Percentiles rank a stretch among this genome's conserved stretches.
Conservation (phyloP, 2,888 invertebrate species). For the Sialis fuliginosa region DNA sequence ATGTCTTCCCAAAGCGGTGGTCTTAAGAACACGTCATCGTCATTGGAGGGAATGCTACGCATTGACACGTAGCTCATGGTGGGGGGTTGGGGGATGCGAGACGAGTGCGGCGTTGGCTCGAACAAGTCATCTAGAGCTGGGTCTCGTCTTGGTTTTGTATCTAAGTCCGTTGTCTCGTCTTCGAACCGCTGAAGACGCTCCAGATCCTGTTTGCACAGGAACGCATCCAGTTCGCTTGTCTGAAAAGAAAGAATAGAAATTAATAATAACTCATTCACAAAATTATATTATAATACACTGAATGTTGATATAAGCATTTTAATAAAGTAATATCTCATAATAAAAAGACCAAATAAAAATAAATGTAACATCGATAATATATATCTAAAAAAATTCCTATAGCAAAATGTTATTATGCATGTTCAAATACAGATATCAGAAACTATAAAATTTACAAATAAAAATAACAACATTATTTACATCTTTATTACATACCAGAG, state of each 20-base stretch:
- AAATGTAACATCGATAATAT: too few species aligned
- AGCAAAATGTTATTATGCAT: too few species aligned
- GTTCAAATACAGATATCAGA: too few species aligned
- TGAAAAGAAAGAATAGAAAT: conserved; percentile 23
- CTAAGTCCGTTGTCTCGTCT: conserved; percentile 29
- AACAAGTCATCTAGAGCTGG: conserved; percentile 51
- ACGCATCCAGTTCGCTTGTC: conserved; percentile 64
- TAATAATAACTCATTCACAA: too few species aligned
- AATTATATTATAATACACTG: too few species aligned
- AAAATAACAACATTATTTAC: too few species aligned
- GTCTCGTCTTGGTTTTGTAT: conserved; percentile 34
- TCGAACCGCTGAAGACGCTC: conserved; percentile 41
- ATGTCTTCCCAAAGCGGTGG: conserved; percentile 87
- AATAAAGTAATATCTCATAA: too few species aligned
- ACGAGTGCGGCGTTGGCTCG: conserved; percentile 35
- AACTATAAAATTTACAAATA: too few species aligned
- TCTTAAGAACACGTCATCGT: conserved; percentile 74
- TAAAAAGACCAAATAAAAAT: too few species aligned
- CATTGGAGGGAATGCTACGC: conserved; percentile 32
- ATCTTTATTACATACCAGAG: too few species aligned
- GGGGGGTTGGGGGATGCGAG: conserved; percentile 15
- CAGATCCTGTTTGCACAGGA: conserved; percentile 62
- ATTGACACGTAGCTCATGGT: conserved; percentile 34
- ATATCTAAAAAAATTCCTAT: too few species aligned
- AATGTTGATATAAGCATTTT: too few species aligned